Evolutionary conservation across 2,113 vertebrate species (phyloP).

Genomic region (Megaptera novaeangliae): DNA sequence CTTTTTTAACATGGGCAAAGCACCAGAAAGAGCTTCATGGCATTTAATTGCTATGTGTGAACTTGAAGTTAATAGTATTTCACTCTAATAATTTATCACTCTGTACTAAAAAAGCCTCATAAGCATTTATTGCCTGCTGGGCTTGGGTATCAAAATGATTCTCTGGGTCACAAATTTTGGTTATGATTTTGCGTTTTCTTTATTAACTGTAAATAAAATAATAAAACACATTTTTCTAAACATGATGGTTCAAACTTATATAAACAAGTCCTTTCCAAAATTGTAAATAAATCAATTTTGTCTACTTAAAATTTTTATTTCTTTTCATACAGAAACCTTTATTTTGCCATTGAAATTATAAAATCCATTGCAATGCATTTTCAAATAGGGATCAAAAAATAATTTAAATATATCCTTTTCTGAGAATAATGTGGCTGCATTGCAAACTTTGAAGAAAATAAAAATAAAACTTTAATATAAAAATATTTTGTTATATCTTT

Average conservation of each 20-base stretch:
- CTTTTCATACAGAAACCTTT: background rate
- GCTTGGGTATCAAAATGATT: background rate
- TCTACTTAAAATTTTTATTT: background rate
- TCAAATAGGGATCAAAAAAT: background rate
- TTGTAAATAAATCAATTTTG: background rate
- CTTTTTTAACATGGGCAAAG: background rate
- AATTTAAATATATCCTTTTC: background rate
- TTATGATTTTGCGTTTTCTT: background rate
- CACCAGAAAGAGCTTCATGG: background rate
- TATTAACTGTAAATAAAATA: background rate
- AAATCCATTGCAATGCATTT: background rate
- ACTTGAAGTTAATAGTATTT: conserved; percentile 12
- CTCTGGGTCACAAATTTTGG: background rate
- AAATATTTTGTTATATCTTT: background rate
- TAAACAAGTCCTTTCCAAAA: background rate
- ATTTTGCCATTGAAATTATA: background rate
- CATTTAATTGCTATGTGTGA: conserved; percentile 34
- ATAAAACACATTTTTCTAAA: background rate
- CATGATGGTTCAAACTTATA: background rate
- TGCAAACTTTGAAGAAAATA: background rate
- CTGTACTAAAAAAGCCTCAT: background rate
- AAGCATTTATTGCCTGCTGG: background rate
- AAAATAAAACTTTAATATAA: background rate
- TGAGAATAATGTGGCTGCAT: background rate
- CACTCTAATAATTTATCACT: background rate